phyloP scores from a whole-genome alignment of 2,888 invertebrate species.

The Dryococelus australis region DNA sequence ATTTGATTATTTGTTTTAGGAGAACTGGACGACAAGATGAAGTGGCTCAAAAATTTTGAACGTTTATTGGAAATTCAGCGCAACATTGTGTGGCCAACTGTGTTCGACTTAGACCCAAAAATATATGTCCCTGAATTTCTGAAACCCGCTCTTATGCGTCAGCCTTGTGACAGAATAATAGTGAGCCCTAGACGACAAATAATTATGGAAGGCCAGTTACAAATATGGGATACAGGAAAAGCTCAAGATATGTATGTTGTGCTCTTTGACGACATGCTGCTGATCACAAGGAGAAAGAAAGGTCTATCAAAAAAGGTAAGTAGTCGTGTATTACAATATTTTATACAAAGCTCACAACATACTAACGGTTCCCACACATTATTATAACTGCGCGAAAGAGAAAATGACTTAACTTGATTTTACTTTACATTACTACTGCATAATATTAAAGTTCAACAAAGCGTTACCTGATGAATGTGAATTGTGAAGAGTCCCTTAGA shows the following conservation, averaged over 20 bases:
- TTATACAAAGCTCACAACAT: no score
- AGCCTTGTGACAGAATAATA: slow-evolving; percentile 68
- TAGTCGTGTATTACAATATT: not conserved
- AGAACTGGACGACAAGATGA: slow-evolving; percentile 69
- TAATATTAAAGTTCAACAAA: no score
- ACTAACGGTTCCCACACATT: no score
- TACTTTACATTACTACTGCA: no score
- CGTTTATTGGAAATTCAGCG: slow-evolving; percentile 68
- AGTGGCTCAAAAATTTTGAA: slow-evolving; percentile 71
- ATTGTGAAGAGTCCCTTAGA: no score
- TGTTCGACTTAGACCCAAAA: slow-evolving; percentile 66
- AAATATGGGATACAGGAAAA: slow-evolving; percentile 64
- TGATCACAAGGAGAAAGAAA: slow-evolving; percentile 66
- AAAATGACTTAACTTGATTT: no score
- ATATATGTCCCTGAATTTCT: slow-evolving; percentile 61
- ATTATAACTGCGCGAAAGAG: no score
- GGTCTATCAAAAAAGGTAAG: slow-evolving; percentile 57
- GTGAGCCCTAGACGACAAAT: slow-evolving; percentile 62
- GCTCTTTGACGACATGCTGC: slow-evolving; percentile 69
- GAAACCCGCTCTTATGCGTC: slow-evolving; percentile 63
- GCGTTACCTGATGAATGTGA: no score
- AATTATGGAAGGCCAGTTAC: slow-evolving; percentile 59
- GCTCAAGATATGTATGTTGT: slow-evolving; percentile 66
- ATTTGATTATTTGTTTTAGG: slow-evolving; percentile 52
- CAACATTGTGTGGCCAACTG: slow-evolving; percentile 68